Conservation (phyloP, 2,888 invertebrate genomes). For the Eupsilia transversa region DNA sequence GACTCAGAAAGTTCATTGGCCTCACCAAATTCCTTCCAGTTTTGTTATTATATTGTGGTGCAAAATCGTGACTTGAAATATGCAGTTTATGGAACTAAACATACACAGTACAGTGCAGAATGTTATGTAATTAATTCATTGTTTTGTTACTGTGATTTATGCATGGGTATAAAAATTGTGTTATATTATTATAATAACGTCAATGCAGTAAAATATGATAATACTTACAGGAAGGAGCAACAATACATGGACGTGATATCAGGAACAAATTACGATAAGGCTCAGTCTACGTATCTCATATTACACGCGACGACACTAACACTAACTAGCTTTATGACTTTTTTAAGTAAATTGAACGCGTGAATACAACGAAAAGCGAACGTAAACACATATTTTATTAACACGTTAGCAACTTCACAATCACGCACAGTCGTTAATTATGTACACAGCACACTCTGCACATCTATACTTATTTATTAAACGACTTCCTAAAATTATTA, state of each 20-base stretch:
- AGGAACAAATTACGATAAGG: slow-evolving; percentile 74
- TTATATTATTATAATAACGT: neutral
- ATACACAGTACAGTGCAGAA: slow-evolving; percentile 31
- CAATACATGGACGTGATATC: slow-evolving; percentile 89
- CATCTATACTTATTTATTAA: slow-evolving; percentile 64
- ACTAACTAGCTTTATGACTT: slow-evolving; percentile 69
- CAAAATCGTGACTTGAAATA: slow-evolving; percentile 19
- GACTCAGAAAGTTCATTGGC: slow-evolving; percentile 60
- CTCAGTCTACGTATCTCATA: slow-evolving; percentile 74
- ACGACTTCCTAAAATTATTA: slow-evolving; percentile 51
- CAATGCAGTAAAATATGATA: slow-evolving; percentile 51
- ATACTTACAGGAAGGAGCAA: slow-evolving; percentile 90
- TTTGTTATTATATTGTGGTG: slow-evolving; percentile 37
- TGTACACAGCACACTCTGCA: slow-evolving; percentile 55
- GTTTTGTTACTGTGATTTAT: slow-evolving; percentile 26
- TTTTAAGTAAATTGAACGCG: slow-evolving; percentile 73
- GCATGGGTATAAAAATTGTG: neutral
- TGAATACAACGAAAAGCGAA: slow-evolving; percentile 71
- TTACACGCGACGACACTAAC: slow-evolving; percentile 67
- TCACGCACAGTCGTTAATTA: slow-evolving; percentile 56
- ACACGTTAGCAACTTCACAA: slow-evolving; percentile 72
- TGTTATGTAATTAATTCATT: slow-evolving; percentile 35
- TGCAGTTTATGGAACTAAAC: slow-evolving; percentile 12
- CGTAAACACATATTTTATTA: slow-evolving; percentile 77
- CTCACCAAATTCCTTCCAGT: slow-evolving; percentile 51